Evolutionary conservation across 1,140 invertebrate genomes (phyloP), one percentile per base, ranked within the genome.

Genomic region (Megathymus violae): DNA sequence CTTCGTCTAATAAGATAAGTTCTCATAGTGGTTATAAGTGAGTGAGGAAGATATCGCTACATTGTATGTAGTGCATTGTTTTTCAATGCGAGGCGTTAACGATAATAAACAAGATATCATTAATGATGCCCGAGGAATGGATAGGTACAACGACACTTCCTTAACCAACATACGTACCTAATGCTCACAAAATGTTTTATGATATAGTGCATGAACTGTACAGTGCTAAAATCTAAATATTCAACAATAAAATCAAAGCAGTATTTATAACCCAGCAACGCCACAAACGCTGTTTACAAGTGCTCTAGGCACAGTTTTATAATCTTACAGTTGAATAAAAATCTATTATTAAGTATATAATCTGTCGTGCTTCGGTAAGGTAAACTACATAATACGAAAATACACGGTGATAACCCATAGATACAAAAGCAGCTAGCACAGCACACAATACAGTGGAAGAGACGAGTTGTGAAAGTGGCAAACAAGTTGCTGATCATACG

Each of bases 371-470:
- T 86, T 56, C 80, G 70, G 82, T 74, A 82, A 80, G 75, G 62
- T 77, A 75, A 80, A 62, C 54, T 59, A 64, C 25, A 67, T 69
- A 38, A 85, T 87, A 87, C 83, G 78, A 68, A 46, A 78, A 80
- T 79, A 83, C 76, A 84, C 84, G 86, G 88, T 89, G 86, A 88
- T 87, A 89, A 91, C 84, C 85, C 86, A 91, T 91, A 89, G 85
- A 87, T 88, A 91, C 88, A 91, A 91, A 91, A 91, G 88, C 88
- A 91, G 88, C 88, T 91, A 91, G 85, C 88, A 89, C 84, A 91
- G 87, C 87, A 91, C 88, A 91, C 88, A 86, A 78, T 83, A 91
- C 80, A 89, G 87, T 91, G 88, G 88, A 88, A 89, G 77, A 88
- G 80, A 88, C 88, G 85, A 89, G 74, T 88, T 81, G 86, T 89